These are phyloP conservation scores for Tipula confusa DNA, from an alignment of 2,888 invertebrate species.

Conservation along the genomic window DNA sequence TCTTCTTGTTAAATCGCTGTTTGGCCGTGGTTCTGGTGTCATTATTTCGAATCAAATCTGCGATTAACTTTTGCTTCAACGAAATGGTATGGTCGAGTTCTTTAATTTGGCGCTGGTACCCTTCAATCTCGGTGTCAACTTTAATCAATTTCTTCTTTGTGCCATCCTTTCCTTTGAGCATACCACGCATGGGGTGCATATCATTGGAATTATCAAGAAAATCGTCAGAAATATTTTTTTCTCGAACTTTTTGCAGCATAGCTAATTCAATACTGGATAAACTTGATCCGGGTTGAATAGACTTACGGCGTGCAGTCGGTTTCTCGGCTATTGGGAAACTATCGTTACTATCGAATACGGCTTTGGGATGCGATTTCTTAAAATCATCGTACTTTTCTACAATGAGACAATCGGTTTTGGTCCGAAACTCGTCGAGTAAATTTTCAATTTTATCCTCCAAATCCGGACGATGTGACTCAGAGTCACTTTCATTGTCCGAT, in stretches of 20 bases:
- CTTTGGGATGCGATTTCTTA: constrained; percentile 50
- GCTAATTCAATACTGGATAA: constrained; percentile 58
- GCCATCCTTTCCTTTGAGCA: constrained; percentile 43
- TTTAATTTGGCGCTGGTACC: constrained; percentile 63
- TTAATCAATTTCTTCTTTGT: constrained; percentile 47
- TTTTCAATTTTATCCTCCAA: constrained; percentile 68
- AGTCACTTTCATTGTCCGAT: constrained; percentile 51
- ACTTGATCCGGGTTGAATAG: constrained; percentile 60
- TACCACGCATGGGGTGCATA: constrained; percentile 38
- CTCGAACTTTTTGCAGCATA: constrained; percentile 52
- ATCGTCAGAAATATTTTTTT: constrained; percentile 41
- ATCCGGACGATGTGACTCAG: constrained; percentile 58
- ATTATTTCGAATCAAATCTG: constrained; percentile 60
- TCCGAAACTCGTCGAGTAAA: constrained; percentile 66
- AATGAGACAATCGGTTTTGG: constrained; percentile 65
- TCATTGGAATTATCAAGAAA: constrained; percentile 44
- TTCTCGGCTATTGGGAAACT: constrained; percentile 40
- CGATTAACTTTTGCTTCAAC: constrained; percentile 69
- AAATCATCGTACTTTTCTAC: constrained; percentile 59
- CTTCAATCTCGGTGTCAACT: constrained; percentile 55
- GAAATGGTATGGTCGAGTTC: constrained; percentile 65
- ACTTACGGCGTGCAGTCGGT: constrained; percentile 50
- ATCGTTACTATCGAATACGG: constrained; percentile 48
- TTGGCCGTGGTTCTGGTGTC: constrained; percentile 56
- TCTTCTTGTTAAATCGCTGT: constrained; percentile 60